Conservation (phyloP, 2,113 vertebrate genomes). For the Vireo altiloquus region DNA sequence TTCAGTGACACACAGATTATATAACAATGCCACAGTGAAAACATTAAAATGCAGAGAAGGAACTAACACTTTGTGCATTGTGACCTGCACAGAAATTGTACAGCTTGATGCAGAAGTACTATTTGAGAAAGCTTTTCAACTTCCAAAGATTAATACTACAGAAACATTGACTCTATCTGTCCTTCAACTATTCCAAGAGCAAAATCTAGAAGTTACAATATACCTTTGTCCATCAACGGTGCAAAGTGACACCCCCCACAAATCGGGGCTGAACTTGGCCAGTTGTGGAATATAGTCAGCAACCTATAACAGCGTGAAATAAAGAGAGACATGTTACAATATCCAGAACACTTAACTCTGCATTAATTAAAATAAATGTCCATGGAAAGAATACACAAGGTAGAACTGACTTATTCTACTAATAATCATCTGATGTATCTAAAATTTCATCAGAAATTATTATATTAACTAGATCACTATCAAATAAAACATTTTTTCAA, state of each 20-base stretch:
- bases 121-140: not conserved
- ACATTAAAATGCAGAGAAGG: not conserved
- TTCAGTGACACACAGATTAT: not conserved
- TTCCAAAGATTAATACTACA: not conserved
- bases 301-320: conserved; percentile 76
- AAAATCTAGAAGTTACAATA: not conserved
- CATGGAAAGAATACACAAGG: not conserved
- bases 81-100: not conserved
- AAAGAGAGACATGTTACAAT: not conserved
- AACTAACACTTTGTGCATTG: not conserved
- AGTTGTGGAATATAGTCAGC: conserved; percentile 98
- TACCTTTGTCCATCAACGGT: conserved; percentile 98
- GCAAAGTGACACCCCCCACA: conserved; percentile 95
- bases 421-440: not conserved
- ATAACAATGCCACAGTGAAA: not conserved
- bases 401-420: not conserved
- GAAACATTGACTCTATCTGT: not conserved
- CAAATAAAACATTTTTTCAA: not conserved
- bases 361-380: not conserved
- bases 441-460: not conserved
- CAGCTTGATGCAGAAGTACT: not conserved
- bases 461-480: not conserved
- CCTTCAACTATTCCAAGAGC: not conserved
- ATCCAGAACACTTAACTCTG: not conserved
- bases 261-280: conserved; percentile 95